Evolutionary conservation across 2,888 invertebrate genomes (phyloP).

Genomic region (Fabriciana adippe): DNA sequence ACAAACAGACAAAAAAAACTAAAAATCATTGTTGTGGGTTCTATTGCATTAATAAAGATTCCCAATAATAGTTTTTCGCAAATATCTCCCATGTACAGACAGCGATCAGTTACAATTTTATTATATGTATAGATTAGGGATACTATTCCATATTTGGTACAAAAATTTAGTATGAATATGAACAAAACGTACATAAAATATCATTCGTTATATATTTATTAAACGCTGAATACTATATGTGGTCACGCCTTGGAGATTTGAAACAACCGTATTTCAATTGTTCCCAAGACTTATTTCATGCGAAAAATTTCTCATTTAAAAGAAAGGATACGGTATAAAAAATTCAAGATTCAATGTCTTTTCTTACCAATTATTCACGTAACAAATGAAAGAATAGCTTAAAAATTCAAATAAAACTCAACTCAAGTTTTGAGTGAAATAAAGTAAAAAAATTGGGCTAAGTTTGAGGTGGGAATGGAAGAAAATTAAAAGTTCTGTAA

Average conservation of each 20-base stretch:
- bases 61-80: no score
- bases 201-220: neutral
- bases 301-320: conserved; percentile 14
- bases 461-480: conserved; percentile 25
- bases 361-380: conserved; percentile 27
- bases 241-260: conserved; percentile 10
- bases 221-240: conserved; percentile 2
- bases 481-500: conserved; percentile 28
- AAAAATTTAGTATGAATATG: no score
- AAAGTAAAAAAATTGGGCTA: conserved; percentile 4
- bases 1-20: no score
- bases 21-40: no score
- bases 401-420: conserved; percentile 36
- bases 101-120: no score
- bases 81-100: no score
- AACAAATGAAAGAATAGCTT: conserved; percentile 35
- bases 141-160: no score
- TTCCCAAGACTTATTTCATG: neutral
- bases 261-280: conserved; percentile 10
- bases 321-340: conserved; percentile 28
- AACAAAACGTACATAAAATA: no score
- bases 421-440: conserved; percentile 2
- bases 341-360: conserved; percentile 31
- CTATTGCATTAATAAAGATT: no score
- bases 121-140: no score